A percentile compares a stretch with the other conserved stretches of the same genome.
phyloP scores from a whole-genome alignment of 2,113 vertebrate species.

The Microtus montanus region DNA sequence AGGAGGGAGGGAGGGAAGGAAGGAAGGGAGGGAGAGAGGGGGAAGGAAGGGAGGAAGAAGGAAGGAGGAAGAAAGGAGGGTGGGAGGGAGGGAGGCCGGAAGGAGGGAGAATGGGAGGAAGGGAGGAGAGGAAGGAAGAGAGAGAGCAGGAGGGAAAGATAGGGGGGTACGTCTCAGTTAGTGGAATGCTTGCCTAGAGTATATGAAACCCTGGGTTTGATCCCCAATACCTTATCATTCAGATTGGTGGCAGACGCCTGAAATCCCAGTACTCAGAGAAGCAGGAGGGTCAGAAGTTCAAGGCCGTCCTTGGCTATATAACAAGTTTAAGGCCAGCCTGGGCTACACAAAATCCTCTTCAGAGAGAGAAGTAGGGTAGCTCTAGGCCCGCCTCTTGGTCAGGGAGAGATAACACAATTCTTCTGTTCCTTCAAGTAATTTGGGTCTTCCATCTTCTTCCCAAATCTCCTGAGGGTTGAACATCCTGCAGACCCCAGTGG shows the following conservation, averaged over 20 bases:
- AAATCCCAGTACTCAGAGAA: not conserved
- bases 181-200: not conserved
- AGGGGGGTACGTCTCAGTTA: not conserved
- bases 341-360: not conserved
- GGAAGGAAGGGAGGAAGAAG: not conserved
- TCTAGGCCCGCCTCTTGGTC: not conserved
- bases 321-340: not conserved
- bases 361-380: not conserved
- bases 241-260: not conserved
- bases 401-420: not conserved
- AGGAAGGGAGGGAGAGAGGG: not conserved
- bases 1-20: no score
- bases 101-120: no score
- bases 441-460: not conserved
- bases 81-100: no score
- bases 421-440: not conserved
- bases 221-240: no score
- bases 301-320: not conserved
- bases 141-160: no score
- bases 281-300: not conserved
- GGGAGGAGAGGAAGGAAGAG: no score
- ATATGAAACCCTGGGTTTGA: not conserved
- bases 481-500: fast-evolving
- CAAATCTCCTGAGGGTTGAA: not conserved
- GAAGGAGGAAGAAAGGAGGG: no score